Evolutionary conservation across 2,113 vertebrate species (phyloP).

Genomic region (Gorsachius goisagi): DNA sequence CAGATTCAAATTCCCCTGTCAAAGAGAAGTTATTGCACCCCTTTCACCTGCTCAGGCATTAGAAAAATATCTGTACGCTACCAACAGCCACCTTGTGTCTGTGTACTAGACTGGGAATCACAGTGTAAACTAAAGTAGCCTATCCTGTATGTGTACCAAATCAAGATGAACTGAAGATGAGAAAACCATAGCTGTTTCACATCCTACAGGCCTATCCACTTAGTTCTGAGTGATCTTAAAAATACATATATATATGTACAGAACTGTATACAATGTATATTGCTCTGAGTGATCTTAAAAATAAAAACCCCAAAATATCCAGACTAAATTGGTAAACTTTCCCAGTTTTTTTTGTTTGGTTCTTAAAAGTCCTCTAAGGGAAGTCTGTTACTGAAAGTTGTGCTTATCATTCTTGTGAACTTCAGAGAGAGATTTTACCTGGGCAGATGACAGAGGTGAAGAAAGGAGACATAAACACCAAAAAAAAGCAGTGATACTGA

Average conservation of each 20-base stretch:
- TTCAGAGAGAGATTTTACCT: background rate
- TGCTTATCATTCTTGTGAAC: background rate
- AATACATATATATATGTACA: background rate
- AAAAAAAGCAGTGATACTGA: background rate
- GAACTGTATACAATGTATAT: too few relatives aligned
- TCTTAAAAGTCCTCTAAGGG: background rate
- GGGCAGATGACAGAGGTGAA: background rate
- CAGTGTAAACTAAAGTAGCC: background rate
- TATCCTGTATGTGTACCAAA: background rate
- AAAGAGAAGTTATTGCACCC: background rate
- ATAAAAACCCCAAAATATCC: background rate
- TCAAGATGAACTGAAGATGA: background rate
- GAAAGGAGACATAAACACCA: background rate
- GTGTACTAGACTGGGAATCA: background rate
- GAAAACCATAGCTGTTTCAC: background rate
- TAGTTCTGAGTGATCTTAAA: background rate
- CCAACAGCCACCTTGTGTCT: rapidly evolving
- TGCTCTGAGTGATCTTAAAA: background rate
- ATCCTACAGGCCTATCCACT: background rate
- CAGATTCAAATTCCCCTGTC: background rate
- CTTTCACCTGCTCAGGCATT: background rate
- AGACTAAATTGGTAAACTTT: background rate
- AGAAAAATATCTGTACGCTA: background rate
- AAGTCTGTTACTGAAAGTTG: background rate
- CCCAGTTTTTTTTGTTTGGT: background rate